These are phyloP conservation scores for Eulemur albifrons DNA, from an alignment of 2,797 vertebrate genomes.

Conservation along the genomic window DNA sequence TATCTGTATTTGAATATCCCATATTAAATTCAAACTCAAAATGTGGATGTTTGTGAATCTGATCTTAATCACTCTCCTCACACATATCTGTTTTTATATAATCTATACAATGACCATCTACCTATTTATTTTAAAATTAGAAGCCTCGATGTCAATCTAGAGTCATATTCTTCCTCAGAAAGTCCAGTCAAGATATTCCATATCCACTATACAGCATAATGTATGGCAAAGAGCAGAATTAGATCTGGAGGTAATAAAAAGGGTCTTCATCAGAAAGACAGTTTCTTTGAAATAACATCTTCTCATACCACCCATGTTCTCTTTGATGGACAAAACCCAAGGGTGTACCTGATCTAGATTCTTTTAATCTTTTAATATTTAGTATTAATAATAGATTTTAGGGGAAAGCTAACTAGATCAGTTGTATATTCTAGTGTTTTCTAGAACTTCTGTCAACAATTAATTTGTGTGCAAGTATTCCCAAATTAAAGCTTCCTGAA, in stretches of 20 bases:
- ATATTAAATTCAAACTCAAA: neutral
- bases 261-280: neutral
- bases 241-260: neutral
- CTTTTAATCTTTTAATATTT: neutral
- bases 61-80: neutral
- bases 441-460: neutral
- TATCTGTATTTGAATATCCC: neutral
- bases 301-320: neutral
- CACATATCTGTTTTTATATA: neutral
- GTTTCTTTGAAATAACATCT: neutral
- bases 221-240: neutral
- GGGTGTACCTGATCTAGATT: neutral
- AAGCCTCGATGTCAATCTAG: neutral
- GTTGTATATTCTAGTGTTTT: neutral
- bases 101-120: neutral
- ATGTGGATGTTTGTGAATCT: neutral
- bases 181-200: neutral
- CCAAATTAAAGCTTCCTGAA: neutral
- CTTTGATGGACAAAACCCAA: neutral
- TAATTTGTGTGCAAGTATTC: neutral
- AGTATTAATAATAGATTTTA: neutral
- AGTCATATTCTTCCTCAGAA: neutral
- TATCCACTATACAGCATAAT: neutral
- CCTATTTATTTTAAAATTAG: neutral
- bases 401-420: neutral